A percentile compares a stretch with the other conserved stretches of the same genome.
Evolutionary conservation across 2,113 vertebrate genomes (phyloP).

Genomic region (Phyllostomus hastatus): DNA sequence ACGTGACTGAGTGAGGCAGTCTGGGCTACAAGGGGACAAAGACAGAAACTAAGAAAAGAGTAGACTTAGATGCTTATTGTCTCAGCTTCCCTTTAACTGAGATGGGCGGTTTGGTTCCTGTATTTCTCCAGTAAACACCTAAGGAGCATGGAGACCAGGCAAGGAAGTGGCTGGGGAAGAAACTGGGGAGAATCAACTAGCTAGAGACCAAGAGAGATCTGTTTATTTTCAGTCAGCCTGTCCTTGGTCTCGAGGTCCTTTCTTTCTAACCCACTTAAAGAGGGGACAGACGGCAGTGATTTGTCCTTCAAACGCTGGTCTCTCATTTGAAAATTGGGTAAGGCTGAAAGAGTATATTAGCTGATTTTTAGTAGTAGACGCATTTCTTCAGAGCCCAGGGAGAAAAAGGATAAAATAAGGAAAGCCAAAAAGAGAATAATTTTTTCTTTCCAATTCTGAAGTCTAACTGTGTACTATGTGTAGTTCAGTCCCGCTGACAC

Average conservation of each 20-base stretch:
- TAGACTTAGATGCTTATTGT: conserved; percentile 24
- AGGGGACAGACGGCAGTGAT: neutral
- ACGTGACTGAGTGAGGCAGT: conserved; percentile 94
- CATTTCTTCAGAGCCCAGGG: neutral
- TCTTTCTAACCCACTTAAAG: conserved; percentile 6
- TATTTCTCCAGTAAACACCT: neutral
- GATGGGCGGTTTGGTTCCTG: neutral
- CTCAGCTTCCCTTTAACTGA: neutral
- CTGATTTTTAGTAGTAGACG: neutral
- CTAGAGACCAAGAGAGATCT: neutral
- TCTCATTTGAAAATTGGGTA: conserved; percentile 1
- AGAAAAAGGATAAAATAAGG: neutral
- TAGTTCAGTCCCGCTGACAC: neutral
- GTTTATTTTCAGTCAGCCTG: neutral
- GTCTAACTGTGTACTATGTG: neutral
- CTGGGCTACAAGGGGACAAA: conserved; percentile 87
- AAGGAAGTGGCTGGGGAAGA: neutral
- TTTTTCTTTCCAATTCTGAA: neutral
- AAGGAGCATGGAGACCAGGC: neutral
- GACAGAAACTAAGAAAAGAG: conserved; percentile 49
- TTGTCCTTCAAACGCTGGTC: neutral
- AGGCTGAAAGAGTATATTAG: neutral
- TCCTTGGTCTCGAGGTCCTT: neutral
- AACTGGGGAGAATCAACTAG: neutral
- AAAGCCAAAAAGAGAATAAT: neutral